Conservation (phyloP, 2,888 invertebrate species). For the Liopterus haemorrhoidalis region DNA sequence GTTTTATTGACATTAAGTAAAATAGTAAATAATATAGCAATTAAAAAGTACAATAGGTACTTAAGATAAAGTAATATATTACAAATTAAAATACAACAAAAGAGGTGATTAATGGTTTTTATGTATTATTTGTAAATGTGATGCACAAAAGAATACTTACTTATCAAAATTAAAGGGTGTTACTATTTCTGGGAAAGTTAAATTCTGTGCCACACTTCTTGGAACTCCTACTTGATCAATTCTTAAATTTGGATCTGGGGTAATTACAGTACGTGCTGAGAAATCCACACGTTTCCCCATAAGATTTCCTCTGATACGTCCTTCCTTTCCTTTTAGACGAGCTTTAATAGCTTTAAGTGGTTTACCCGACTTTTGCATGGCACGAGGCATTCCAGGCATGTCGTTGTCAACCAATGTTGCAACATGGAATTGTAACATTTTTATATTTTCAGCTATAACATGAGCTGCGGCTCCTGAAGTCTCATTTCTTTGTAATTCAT, state of each 20-base stretch:
- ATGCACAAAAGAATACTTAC: constrained; percentile 45
- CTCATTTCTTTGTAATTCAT: constrained; percentile 91
- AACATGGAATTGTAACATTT: constrained; percentile 97
- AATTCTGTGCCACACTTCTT: constrained; percentile 94
- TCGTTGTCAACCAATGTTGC: constrained; percentile 98
- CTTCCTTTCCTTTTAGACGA: constrained; percentile 96
- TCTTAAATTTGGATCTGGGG: constrained; percentile 89
- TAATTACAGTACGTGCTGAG: constrained; percentile 97
- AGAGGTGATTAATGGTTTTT: too few species aligned
- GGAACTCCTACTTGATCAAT: constrained; percentile 98
- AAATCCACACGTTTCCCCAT: constrained; percentile 99
- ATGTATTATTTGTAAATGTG: too few species aligned
- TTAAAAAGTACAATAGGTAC: constrained; percentile 43
- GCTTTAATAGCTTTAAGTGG: constrained; percentile 97
- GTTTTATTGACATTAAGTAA: not conserved
- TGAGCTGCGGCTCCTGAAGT: constrained; percentile 96
- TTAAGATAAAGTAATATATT: too few species aligned
- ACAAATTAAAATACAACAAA: too few species aligned
- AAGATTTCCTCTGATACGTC: constrained; percentile 95
- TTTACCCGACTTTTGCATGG: constrained; percentile 98
- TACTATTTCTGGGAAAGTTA: constrained; percentile 98
- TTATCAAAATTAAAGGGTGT: constrained; percentile 99
- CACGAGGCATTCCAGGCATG: constrained; percentile 95
- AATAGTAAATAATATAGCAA: not conserved
- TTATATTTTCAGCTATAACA: constrained; percentile 92